Base-by-base conservation (phyloP, 2,113 vertebrate genomes). In the Chionodraco myersi region DNA sequence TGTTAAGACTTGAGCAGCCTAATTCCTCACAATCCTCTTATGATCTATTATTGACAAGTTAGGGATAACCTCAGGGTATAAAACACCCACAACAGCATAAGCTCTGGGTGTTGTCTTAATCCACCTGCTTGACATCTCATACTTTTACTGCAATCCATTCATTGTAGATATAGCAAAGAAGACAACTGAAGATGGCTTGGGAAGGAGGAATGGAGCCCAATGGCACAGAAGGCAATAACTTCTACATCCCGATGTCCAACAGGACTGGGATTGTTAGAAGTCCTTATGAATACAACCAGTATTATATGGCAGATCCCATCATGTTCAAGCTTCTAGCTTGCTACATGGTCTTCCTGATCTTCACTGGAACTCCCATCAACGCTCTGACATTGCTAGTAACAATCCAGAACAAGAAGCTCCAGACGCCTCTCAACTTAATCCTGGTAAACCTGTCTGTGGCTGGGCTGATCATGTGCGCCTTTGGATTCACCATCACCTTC, bases 181-280 rank as follows among this genome's bases (percentile, higher is more conserved):
- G 16, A 23, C 16, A 52, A 69, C 44, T 23, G 34, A 77, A 78
- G 34, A 87, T 87, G 85, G 81, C 0, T 10, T 87, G 85, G 88
- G 88, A 89, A 0, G 73, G 79, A 77, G 84, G 84, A 75, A 8
- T 74, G 13, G 85, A 87, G 82, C 65, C 72, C 41, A 87, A 90
- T 68, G 95, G 96, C 88, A 96, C 95, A 0, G 95, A 96, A 74
- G 96, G 96, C 49, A 77, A 90, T 57, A 96, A 96, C 86, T 96
- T 96, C 84, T 97, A 96, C 9, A 93, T 97, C 87, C 96, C 96
- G 36, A 90, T 96, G 92, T 95, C 95, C 93, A 96, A 96, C 90
- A 95, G 93, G 92, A 95, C 94, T 0, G 96, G 96, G 81, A 36
- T 96, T 81, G 96, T 96, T 68, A 88, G 95, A 57, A 96, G 86